phyloP scores from a whole-genome alignment of 1,140 invertebrate species.

The Paracyclopina nana region DNA sequence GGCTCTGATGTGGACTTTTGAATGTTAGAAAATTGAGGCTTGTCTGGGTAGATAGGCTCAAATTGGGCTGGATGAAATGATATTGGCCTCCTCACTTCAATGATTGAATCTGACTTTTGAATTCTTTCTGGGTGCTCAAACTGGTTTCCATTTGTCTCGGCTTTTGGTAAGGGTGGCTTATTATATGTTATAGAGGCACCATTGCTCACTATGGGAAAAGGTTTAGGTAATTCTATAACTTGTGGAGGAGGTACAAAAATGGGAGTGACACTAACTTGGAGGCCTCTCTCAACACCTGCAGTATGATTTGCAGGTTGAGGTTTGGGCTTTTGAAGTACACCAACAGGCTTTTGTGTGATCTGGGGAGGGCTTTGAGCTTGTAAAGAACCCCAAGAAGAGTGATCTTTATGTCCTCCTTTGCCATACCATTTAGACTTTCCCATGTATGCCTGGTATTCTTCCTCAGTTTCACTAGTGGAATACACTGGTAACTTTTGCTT shows the following conservation, averaged over 20 bases:
- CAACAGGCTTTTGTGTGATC: slow-evolving; percentile 12
- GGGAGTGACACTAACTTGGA: not conserved
- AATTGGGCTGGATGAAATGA: too few species aligned
- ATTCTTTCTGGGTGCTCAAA: not conserved
- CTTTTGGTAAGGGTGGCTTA: not conserved
- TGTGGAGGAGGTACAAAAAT: not conserved
- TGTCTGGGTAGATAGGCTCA: too few species aligned
- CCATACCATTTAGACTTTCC: slow-evolving; percentile 13
- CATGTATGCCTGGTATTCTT: slow-evolving; percentile 14
- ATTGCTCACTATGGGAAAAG: too few species aligned
- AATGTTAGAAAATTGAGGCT: too few species aligned
- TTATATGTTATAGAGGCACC: too few species aligned
- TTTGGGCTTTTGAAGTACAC: slow-evolving; percentile 14
- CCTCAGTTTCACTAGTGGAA: slow-evolving; percentile 15
- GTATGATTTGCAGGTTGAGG: not conserved
- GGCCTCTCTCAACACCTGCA: not conserved
- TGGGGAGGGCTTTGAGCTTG: slow-evolving; percentile 12
- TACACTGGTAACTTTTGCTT: not conserved
- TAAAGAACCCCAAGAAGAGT: slow-evolving; percentile 14
- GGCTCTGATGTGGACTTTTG: too few species aligned
- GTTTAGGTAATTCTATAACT: too few species aligned
- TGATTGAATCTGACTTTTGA: slow-evolving; percentile 12
- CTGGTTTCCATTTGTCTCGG: not conserved
- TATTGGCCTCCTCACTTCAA: not conserved
- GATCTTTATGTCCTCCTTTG: slow-evolving; percentile 7